Evolutionary conservation across 2,113 vertebrate genomes (phyloP), one percentile per base, ranked within the genome.

Genomic region (Pygoscelis antarcticus): DNA sequence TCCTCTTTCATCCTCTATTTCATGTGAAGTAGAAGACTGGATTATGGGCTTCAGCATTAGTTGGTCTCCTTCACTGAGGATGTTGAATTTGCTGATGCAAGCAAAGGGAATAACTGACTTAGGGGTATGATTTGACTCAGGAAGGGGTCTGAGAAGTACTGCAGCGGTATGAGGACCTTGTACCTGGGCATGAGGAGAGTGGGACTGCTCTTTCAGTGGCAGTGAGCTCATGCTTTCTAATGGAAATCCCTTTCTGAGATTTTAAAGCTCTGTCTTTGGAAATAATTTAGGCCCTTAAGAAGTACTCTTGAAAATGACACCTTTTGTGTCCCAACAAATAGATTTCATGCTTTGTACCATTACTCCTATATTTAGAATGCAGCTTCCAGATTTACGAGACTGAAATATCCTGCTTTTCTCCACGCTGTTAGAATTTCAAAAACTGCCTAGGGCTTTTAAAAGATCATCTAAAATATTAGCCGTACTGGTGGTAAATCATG

Each of bases 71-170:
- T 94, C 6, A 21, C 17, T 55, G 47, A 58, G 29, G 16, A 6
- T 54, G 17, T 42, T 74, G 38, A 55, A 47, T 71, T 84, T 66
- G 5, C 16, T 64, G 40, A 57, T 80, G 68, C 27, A 74, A 40
- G 38, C 71, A 30, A 15, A 88, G 15, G 16, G 5, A 68, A 7
- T 62, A 7, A 4, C 30, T 77, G 54, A 38, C 11, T 17, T 5
- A 3, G 5, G 13, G 12, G 11, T 51, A 8, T 23, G 23, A 29
- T 65, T 52, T 80, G 72, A 18, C 17, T 78, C 0, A 0, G 19
- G 38, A 76, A 42, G 7, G 21, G 4, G 5, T 86, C 23, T 81
- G 49, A 82, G 47, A 69, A 70, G 20, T 12, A 9, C 32, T 66
- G 20, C 20, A 44, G 19, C 49, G 7, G 16, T 27, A 3, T 36